Base-by-base conservation (phyloP, 2,113 vertebrate species). In the Spheniscus mendiculus region DNA sequence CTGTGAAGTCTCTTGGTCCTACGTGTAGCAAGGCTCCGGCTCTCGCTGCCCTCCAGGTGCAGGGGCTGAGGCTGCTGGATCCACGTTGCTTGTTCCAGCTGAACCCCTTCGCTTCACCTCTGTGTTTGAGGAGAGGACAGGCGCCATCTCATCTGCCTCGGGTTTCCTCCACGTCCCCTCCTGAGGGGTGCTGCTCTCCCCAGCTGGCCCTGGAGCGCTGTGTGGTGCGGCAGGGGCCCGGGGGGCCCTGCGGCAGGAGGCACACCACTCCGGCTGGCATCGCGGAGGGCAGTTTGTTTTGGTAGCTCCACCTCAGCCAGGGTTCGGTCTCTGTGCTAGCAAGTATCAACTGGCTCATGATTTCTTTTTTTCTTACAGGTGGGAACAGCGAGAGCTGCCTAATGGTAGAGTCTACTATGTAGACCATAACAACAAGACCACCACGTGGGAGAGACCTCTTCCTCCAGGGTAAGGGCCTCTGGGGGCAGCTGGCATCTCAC, bases 361-460 rank as follows among this genome's bases (percentile, higher is more conserved):
- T 84, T 69, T 83, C 47, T 95, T 62, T 30, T 56, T 42, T 50
- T 89, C 78, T 96, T 97, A 58, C 97, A 99, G 99, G 90, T 99
- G 99, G 99, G 99, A 99, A 82, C 99, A 99, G 98, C 98, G 99
- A 89, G 98, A 99, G 96, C 98, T 99, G 91, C 99, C 99, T 34
- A 99, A 99, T 21, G 99, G 99, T 40, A 98, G 99, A 89, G 99
- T 99, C 76, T 99, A 99, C 97, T 99, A 99, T 76, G 99, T 99
- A 8, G 99, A 99, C 97, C 99, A 99, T 97, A 99, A 99, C 98
- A 99, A 99, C 95, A 99, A 99, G 98, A 99, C 99, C 91, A 99
- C 99, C 71, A 99, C 99, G 61, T 99, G 99, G 99, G 99, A 99
- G 97, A 98, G 99, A 89, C 99, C 99, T 9, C 99, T 99, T 94